Evolutionary conservation across 2,888 invertebrate species (phyloP).

Genomic region (Strigamia maritima): DNA sequence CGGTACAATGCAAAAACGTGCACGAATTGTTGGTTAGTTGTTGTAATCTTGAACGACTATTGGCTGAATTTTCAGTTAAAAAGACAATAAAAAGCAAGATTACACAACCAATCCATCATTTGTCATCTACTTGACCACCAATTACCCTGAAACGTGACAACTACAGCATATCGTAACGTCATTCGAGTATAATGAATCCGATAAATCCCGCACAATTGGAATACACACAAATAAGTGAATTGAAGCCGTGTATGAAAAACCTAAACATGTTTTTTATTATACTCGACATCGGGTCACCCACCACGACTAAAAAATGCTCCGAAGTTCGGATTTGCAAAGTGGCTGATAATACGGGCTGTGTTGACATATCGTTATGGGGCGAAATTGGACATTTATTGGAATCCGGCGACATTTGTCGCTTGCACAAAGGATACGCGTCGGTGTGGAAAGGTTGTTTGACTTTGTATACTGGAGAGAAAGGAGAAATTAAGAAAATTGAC

Average conservation of each 20-base stretch:
- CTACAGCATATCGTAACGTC: no score
- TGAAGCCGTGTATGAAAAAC: conserved; percentile 87
- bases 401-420: conserved; percentile 85
- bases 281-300: conserved; percentile 70
- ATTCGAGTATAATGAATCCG: conserved; percentile 25
- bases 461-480: conserved; percentile 87
- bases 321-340: conserved; percentile 93
- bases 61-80: no score
- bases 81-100: no score
- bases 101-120: no score
- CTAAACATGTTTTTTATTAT: conserved; percentile 90
- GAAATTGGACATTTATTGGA: conserved; percentile 83
- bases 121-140: no score
- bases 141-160: no score
- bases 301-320: conserved; percentile 86
- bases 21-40: no score
- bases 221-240: conserved; percentile 73
- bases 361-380: conserved; percentile 95
- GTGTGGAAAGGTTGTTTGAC: conserved; percentile 88
- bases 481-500: conserved; percentile 88
- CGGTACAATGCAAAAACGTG: no score
- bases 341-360: conserved; percentile 83
- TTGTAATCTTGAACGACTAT: no score
- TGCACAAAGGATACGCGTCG: conserved; percentile 73
- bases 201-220: no score